Base-by-base conservation (phyloP, 2,113 vertebrate species). In the Sclerurus mexicanus region DNA sequence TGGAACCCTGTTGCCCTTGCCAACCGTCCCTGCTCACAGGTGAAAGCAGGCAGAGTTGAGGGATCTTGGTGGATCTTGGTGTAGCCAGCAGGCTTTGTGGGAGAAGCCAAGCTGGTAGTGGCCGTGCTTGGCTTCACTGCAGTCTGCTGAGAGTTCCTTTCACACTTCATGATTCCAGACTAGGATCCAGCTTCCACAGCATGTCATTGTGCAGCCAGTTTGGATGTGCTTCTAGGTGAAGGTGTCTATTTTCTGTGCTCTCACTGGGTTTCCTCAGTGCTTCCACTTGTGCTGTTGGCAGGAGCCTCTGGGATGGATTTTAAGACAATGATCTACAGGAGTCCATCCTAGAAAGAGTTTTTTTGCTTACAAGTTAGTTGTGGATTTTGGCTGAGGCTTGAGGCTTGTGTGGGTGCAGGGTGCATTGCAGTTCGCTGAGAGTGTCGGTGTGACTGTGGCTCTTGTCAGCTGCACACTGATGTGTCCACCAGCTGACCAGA, bases 231-330 rank as follows among this genome's bases (percentile, higher is more conserved):
- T 67, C 15, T 58, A 4, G 2, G 4, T 35, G 39, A 67, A 25
- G 25, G 5, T 62, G 27, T 30, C 40, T 14, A 4, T 28, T 50
- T 87, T 52, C 37, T 73, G 12, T 63, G 25, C 37, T 79, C 28
- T 50, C 63, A 22, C 19, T 50, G 53, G 6, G 47, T 73, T 76
- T 68, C 30, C 53, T 73, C 39, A 6, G 25, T 0, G 1, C 24
- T 92, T 5, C 18, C 4, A 27, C 14, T 30, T 0, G 0, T 44
- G 56, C 35, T 64, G 10, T 23, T 40, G 56, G 9, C 4, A 21
- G 25, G 20, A 74, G 16, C 50, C 44, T 55, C 35, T 46, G 49
- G n/a, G 27, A 40, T 31, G 19, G 23, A 42, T 68, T 89, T 90
- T 59, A 59, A 60, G 52, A 25, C 4, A 8, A 1, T 4, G 3